Evolutionary conservation across 2,797 vertebrate species (phyloP), one percentile per base, ranked within the genome.

Genomic region (Crenichthys baileyi): DNA sequence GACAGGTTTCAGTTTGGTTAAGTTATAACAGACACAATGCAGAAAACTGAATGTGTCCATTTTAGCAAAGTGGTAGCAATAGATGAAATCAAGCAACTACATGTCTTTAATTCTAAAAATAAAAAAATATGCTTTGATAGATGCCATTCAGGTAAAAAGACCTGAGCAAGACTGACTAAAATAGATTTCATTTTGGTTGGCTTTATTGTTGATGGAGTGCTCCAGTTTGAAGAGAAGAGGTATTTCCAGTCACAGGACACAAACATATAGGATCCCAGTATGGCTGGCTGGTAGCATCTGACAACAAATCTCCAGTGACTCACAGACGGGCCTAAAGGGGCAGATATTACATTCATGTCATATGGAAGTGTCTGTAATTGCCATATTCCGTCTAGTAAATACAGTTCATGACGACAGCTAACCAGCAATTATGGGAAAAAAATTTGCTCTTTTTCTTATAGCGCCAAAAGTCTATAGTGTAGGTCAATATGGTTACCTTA

Each of bases 271-370:
- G 26, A 78, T 79, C 76, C 81, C 4, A 9, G 87, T 83, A 77
- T 79, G 76, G 82, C 82, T 87, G 82, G 80, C 86, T 83, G 81
- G 83, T 53, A 88, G 84, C 67, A 76, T 84, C 76, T 83, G 83
- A 91, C 77, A 85, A 79, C 65, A 65, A 80, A 72, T 60, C 86
- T 88, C 77, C 73, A 72, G 73, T 90, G 85, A 91, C 74, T 90
- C 89, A 91, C 81, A 87, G 72, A 56, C 84, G 56, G 46, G 51
- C 72, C 72, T 74, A 80, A 76, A 39, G 80, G 75, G 82, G 75
- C 76, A 85, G 81, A 90, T 87, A 85, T 91, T 77, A 7, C 83
- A 73, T 79, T 87, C 61, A 79, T 88, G 90, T 90, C 89, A 90
- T 83, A 89, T 85, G 86, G 76, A 88, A 73, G 76, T 72, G 63